Evolutionary conservation across 1,140 invertebrate genomes (phyloP).

Genomic region (Ceratitis capitata): DNA sequence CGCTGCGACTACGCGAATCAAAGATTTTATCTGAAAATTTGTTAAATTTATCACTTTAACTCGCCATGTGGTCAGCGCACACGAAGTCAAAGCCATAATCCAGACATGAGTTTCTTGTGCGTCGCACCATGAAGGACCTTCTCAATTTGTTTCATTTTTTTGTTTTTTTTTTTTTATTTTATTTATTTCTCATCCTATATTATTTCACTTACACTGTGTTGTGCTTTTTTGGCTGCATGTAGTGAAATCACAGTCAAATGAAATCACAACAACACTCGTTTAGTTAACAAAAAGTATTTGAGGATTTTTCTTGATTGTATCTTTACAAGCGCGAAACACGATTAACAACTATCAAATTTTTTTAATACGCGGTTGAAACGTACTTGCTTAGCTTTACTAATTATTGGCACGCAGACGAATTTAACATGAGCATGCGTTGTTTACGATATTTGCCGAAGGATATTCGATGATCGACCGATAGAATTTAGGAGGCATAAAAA

Average conservation of each 20-base stretch:
- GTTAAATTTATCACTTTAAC: constrained; percentile 44
- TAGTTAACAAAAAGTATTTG: neutral
- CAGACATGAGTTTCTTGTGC: neutral
- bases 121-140: neutral
- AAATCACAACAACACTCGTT: constrained; percentile 30
- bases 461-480: neutral
- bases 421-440: constrained; percentile 22
- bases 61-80: constrained; percentile 41
- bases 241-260: constrained; percentile 19
- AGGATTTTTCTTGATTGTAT: constrained; percentile 18
- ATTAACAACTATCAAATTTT: constrained; percentile 32
- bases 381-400: neutral
- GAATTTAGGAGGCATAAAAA: too few relatives aligned
- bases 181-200: neutral
- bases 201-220: neutral
- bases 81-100: neutral
- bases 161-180: neutral
- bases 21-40: constrained; percentile 44
- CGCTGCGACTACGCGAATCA: constrained; percentile 7
- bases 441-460: neutral
- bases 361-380: neutral
- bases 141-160: neutral
- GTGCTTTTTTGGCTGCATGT: neutral
- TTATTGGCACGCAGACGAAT: neutral
- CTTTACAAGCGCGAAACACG: constrained; percentile 24